Base-by-base conservation (phyloP, 2,113 vertebrate species). In the Guaruba guarouba region DNA sequence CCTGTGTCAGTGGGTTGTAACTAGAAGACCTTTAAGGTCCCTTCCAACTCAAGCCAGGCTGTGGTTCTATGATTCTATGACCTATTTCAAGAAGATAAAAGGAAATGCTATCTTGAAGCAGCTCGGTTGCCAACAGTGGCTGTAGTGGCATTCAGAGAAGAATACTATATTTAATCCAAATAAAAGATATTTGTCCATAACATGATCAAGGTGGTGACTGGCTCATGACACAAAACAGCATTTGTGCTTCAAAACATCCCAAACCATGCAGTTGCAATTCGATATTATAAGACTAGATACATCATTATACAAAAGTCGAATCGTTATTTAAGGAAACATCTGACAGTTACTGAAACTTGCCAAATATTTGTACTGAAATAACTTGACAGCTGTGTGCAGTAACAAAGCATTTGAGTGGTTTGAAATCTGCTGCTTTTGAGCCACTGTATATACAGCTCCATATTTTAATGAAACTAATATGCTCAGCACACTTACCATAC, bases 371-470 rank as follows among this genome's bases (percentile, higher is more conserved):
- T 92, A 44, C 24, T 41, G 15, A 83, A 90, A 74, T 75, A 82
- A 37, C 33, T 43, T 71, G 18, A 82, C 35, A 71, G 25, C 3
- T 67, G 17, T 66, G 31, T 41, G 91, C 24, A 41, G 20, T 27
- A 91, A 88, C 57, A 66, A 92, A 63, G 17, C 20, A 68, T 46
- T 51, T 19, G 37, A 87, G 43, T 24, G 31, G n/a, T 33, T 80
- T 77, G 43, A 88, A 85, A 83, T 39, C 24, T 2, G 6, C 57
- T 82, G 77, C 62, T 44, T 94, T 92, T 35, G 31, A 94, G 54
- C 28, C 35, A n/a, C 46, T 13, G 23, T 11, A 11, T 4, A 29
- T 0, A 0, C 63, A 16, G 18, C 18, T 17, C 8, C 2, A 35
- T 20, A 33, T 76, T 90, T 49, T 67, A 85, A 68, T 73, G 49